Conservation (phyloP, 2,797 vertebrate genomes). For the Dendrocincla tyrannina region DNA sequence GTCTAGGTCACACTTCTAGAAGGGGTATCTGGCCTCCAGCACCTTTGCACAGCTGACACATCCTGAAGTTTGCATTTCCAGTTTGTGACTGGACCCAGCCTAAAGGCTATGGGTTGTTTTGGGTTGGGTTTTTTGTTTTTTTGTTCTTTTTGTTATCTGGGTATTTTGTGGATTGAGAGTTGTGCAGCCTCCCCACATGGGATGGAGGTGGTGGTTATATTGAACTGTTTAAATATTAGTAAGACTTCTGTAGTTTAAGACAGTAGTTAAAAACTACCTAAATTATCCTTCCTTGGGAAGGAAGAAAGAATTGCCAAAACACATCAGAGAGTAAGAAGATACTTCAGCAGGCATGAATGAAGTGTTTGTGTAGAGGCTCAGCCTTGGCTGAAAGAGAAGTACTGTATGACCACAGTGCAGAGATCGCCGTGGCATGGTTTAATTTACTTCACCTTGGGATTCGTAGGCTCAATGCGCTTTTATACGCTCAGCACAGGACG, state of each 20-base stretch:
- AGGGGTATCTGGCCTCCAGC: not conserved
- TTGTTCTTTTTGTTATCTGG: not conserved
- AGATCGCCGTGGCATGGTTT: not conserved
- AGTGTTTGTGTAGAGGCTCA: not conserved
- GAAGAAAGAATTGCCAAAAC: not conserved
- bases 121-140: not conserved
- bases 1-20: not conserved
- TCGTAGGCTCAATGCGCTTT: fast-evolving
- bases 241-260: not conserved
- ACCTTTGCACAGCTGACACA: not conserved
- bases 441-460: not conserved
- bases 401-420: not conserved
- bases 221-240: not conserved
- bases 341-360: not conserved
- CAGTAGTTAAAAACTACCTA: not conserved
- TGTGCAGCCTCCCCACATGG: too few species aligned
- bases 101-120: not conserved
- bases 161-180: not conserved
- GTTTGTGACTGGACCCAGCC: not conserved
- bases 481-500: not conserved
- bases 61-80: not conserved
- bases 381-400: not conserved
- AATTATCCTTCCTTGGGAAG: not conserved
- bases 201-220: not conserved
- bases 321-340: not conserved